Evolutionary conservation across 2,888 invertebrate species (phyloP).

Genomic region (Drosophila stalkeri): DNA sequence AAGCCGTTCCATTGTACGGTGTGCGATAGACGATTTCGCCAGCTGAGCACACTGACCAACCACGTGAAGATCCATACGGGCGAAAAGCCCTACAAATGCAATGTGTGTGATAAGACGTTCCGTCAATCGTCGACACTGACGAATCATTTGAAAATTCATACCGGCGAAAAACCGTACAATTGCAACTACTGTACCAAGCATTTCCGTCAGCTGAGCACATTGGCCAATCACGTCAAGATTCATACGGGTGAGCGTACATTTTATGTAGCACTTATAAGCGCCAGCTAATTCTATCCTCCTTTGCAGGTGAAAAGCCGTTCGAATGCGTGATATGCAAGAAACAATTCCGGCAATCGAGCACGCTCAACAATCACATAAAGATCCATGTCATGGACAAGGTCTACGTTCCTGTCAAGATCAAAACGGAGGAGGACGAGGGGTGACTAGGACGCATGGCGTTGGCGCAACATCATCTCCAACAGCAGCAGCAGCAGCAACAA

Average conservation of each 20-base stretch:
- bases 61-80: conserved; percentile 85
- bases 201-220: conserved; percentile 85
- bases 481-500: conserved; percentile 67
- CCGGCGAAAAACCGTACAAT: conserved; percentile 85
- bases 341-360: conserved; percentile 85
- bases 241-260: conserved; percentile 83
- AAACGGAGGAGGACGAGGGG: conserved; percentile 85
- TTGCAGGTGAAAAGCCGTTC: conserved; percentile 85
- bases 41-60: conserved; percentile 85
- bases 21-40: conserved; percentile 85
- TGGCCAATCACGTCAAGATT: conserved; percentile 85
- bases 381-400: conserved; percentile 85
- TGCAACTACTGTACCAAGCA: conserved; percentile 85
- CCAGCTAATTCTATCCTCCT: conserved; percentile 49
- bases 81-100: conserved; percentile 85
- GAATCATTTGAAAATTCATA: conserved; percentile 85
- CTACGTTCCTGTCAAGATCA: conserved; percentile 85
- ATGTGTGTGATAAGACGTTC: conserved; percentile 85
- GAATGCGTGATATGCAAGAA: conserved; percentile 85
- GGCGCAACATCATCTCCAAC: conserved; percentile 80
- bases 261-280: neutral
- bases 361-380: conserved; percentile 85
- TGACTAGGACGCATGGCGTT: conserved; percentile 85
- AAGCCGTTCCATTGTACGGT: conserved; percentile 85
- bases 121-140: conserved; percentile 85